phyloP scores from a whole-genome alignment of 2,113 vertebrate species.

The Mus pahari region DNA sequence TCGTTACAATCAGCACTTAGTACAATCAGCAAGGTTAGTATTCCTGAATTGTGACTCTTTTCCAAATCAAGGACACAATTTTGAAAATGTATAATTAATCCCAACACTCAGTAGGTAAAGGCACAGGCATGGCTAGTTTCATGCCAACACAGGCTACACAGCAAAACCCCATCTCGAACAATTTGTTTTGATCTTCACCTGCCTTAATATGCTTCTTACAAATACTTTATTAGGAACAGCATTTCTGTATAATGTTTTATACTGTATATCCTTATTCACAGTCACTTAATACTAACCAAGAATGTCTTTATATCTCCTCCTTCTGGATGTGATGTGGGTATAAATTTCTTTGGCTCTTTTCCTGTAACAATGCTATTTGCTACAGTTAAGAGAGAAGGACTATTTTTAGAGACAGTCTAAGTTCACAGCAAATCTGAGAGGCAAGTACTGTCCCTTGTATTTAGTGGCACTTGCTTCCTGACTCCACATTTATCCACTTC shows the following conservation, averaged over 20 bases:
- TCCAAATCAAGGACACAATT: not conserved
- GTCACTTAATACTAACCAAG: not conserved
- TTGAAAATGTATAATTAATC: not conserved
- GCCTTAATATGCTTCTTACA: not conserved
- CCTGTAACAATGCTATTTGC: not conserved
- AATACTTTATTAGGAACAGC: not conserved
- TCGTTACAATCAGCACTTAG: not conserved
- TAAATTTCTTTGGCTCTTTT: not conserved
- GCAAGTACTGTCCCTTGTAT: not conserved
- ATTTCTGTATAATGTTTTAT: not conserved
- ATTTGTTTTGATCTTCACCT: not conserved
- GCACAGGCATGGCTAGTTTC: not conserved
- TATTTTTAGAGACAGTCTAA: not conserved
- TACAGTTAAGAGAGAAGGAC: no score
- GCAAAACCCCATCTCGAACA: not conserved
- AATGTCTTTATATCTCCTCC: not conserved
- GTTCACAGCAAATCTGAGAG: not conserved
- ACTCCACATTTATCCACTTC: not conserved
- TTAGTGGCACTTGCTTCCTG: not conserved
- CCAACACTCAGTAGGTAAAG: not conserved
- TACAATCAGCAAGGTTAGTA: not conserved
- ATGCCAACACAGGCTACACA: not conserved
- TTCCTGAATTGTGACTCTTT: not conserved
- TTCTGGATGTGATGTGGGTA: not conserved
- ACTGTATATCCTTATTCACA: not conserved